Conservation (phyloP, 2,113 vertebrate species). For the Zingel zingel region DNA sequence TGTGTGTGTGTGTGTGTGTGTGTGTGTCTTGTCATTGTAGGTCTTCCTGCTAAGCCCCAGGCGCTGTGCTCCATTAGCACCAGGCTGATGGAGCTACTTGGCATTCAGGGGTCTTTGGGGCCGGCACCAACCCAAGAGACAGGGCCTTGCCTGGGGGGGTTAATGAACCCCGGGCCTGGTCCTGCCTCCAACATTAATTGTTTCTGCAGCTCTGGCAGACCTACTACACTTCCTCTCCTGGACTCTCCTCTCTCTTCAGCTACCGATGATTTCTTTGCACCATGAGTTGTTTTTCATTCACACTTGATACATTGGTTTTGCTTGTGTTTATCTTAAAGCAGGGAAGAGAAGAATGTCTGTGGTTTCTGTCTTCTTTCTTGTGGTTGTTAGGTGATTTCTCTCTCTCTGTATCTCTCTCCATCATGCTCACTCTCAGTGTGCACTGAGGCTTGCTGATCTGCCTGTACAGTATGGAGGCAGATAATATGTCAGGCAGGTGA, state of each 20-base stretch:
- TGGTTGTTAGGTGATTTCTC: slow-evolving; percentile 14
- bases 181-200: slow-evolving; percentile 60
- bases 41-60: slow-evolving; percentile 28
- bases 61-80: slow-evolving; percentile 63
- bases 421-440: slow-evolving; percentile 24
- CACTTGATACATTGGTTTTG: slow-evolving; percentile 35
- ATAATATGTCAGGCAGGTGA: slow-evolving; percentile 36
- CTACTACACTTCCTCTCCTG: background rate
- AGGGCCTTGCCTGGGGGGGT: slow-evolving; percentile 58
- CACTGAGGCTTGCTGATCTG: slow-evolving; percentile 26
- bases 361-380: background rate
- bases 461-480: slow-evolving; percentile 47
- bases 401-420: slow-evolving; percentile 18
- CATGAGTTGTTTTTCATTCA: slow-evolving; percentile 31
- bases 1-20: background rate
- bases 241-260: background rate
- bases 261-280: slow-evolving; percentile 21
- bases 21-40: background rate
- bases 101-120: slow-evolving; percentile 50
- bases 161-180: slow-evolving; percentile 68
- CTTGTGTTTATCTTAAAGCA: slow-evolving; percentile 39
- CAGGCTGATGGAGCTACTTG: slow-evolving; percentile 45
- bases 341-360: slow-evolving; percentile 1
- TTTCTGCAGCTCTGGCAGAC: slow-evolving; percentile 54
- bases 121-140: slow-evolving; percentile 51